phyloP scores from a whole-genome alignment of 2,797 vertebrate genomes.

The Anguilla obscura region DNA sequence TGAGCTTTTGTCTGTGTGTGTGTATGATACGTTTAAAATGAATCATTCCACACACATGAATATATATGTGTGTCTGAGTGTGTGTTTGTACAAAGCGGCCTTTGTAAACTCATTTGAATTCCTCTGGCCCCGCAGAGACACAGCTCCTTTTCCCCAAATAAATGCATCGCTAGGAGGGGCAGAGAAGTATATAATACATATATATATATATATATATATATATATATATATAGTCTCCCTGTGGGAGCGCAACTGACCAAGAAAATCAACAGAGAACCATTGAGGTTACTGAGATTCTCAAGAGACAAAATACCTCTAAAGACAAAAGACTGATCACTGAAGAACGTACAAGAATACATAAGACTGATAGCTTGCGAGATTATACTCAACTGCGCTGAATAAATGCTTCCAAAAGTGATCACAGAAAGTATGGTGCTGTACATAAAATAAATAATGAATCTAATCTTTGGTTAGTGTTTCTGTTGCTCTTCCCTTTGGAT shows the following conservation, averaged over 20 bases:
- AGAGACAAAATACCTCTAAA: neutral
- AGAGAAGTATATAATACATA: constrained; percentile 55
- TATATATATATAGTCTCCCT: constrained; percentile 78
- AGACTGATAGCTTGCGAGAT: neutral
- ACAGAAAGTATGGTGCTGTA: neutral
- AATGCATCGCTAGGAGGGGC: constrained; percentile 64
- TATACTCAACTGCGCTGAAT: neutral
- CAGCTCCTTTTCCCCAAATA: constrained; percentile 83
- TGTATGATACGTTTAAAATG: constrained; percentile 43
- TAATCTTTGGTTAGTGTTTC: neutral
- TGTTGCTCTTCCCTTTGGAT: neutral
- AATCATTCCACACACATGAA: constrained; percentile 44
- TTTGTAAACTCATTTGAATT: constrained; percentile 73
- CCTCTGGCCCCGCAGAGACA: constrained; percentile 69
- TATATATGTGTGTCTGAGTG: constrained; percentile 7
- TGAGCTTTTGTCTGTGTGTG: constrained; percentile 13
- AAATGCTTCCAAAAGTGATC: neutral
- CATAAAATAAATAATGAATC: neutral
- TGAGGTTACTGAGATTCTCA: neutral
- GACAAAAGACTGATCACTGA: neutral
- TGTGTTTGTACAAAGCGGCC: constrained; percentile 60
- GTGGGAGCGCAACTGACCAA: constrained; percentile 42
- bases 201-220: no score
- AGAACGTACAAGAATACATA: neutral
- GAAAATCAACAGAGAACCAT: neutral